Evolutionary conservation across 2,888 invertebrate genomes (phyloP).

Genomic region (Tipula unca): DNA sequence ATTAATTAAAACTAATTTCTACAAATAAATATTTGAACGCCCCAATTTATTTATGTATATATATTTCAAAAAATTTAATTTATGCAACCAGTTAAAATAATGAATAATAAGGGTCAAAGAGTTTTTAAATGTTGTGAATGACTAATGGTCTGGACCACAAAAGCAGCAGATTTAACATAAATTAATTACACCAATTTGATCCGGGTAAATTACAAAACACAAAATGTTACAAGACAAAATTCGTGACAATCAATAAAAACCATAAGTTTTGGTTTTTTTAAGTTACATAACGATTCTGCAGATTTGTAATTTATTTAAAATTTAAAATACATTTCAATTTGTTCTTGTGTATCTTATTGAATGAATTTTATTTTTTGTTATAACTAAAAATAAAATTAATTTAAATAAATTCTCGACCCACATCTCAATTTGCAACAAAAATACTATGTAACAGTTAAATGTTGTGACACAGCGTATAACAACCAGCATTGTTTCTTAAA

Average conservation of each 20-base stretch:
- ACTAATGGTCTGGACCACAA: background rate
- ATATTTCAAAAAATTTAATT: background rate
- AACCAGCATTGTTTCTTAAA: background rate
- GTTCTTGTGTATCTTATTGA: background rate
- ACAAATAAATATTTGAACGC: background rate
- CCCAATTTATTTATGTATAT: background rate
- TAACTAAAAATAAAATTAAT: background rate
- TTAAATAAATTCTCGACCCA: background rate
- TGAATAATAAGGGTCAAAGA: background rate
- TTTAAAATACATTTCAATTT: background rate
- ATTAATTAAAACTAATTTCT: background rate
- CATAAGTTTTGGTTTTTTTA: background rate
- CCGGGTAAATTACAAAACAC: background rate
- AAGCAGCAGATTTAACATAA: background rate
- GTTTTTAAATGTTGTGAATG: background rate
- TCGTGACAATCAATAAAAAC: background rate
- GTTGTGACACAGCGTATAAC: background rate
- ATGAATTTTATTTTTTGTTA: background rate
- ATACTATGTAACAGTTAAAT: background rate
- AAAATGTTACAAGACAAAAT: background rate
- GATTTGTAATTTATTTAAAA: background rate
- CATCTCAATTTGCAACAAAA: background rate
- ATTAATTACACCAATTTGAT: background rate
- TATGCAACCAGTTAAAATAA: background rate
- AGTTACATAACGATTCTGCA: background rate